Evolutionary conservation across 2,797 vertebrate species (phyloP).

Genomic region (Poeciliopsis infans): DNA sequence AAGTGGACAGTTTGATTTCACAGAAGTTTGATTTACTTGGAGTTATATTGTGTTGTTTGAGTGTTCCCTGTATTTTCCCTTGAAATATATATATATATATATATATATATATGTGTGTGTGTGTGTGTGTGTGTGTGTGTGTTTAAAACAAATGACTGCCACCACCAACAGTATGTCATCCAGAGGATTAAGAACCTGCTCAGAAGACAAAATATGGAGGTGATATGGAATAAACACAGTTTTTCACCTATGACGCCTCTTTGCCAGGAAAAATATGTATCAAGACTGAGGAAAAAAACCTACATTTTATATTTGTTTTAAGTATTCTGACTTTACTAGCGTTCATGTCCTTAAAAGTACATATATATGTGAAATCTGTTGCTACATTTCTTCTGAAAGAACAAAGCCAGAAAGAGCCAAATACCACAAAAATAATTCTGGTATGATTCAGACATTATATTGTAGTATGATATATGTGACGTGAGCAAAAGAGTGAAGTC

Average conservation of each 20-base stretch:
- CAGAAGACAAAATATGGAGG: constrained; percentile 79
- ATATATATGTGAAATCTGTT: neutral
- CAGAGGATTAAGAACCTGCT: constrained; percentile 48
- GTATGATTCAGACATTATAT: neutral
- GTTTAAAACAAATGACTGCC: too few species aligned
- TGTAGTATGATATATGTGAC: neutral
- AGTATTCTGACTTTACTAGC: neutral
- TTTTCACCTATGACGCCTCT: constrained; percentile 15
- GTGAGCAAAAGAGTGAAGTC: neutral
- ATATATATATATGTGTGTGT: too few species aligned
- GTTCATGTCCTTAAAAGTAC: too few species aligned
- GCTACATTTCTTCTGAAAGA: neutral
- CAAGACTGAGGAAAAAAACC: neutral
- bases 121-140: too few species aligned
- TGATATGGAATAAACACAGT: constrained; percentile 70
- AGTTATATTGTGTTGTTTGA: too few species aligned
- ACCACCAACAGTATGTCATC: constrained; percentile 37
- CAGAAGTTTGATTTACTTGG: too few species aligned
- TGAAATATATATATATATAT: too few species aligned
- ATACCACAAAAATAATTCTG: neutral
- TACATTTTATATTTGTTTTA: neutral
- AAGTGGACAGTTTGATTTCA: too few species aligned
- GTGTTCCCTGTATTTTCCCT: too few species aligned
- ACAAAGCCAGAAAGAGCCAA: neutral
- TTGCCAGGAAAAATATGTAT: constrained; percentile 1